phyloP scores from a whole-genome alignment of 2,888 invertebrate genomes.

The Sminthurinus aureus region DNA sequence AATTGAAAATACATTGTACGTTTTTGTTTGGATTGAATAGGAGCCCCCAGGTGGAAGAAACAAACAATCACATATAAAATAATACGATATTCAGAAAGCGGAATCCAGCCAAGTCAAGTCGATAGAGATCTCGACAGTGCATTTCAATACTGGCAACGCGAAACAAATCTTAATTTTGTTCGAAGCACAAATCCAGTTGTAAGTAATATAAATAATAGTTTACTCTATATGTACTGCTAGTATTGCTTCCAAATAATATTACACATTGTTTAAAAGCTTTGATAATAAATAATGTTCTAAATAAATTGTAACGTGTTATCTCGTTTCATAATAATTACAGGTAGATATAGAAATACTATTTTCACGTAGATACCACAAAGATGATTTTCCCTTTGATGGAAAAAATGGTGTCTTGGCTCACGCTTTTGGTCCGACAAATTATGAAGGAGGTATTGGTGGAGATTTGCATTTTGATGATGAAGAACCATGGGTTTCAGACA shows the following conservation, averaged over 20 bases:
- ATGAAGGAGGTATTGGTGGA: constrained; percentile 64
- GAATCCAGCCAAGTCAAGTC: constrained; percentile 40
- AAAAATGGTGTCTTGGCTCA: constrained; percentile 71
- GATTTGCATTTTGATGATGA: constrained; percentile 44
- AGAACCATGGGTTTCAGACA: constrained; percentile 65
- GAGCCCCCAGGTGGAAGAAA: constrained; percentile 71
- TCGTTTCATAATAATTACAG: constrained; percentile 63
- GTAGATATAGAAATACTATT: constrained; percentile 71
- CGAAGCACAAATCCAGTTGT: constrained; percentile 62
- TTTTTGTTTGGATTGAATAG: too few species aligned
- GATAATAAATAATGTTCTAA: too few species aligned
- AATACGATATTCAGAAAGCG: constrained; percentile 42
- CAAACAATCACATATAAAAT: constrained; percentile 49
- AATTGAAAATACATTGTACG: too few species aligned
- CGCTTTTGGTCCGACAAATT: constrained; percentile 66
- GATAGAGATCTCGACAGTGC: constrained; percentile 45
- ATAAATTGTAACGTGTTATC: too few species aligned
- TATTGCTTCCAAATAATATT: too few species aligned
- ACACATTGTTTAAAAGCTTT: too few species aligned
- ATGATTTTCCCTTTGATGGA: constrained; percentile 63
- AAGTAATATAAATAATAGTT: constrained; percentile 58
- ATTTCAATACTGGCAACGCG: constrained; percentile 49
- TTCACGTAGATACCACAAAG: constrained; percentile 81
- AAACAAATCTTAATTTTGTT: constrained; percentile 83
- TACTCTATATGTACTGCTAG: too few species aligned